A percentile compares a stretch with the other conserved stretches of the same genome.
These are phyloP conservation scores for Prunella strophiata DNA, from an alignment of 2,797 vertebrate species.

Conservation along the genomic window DNA sequence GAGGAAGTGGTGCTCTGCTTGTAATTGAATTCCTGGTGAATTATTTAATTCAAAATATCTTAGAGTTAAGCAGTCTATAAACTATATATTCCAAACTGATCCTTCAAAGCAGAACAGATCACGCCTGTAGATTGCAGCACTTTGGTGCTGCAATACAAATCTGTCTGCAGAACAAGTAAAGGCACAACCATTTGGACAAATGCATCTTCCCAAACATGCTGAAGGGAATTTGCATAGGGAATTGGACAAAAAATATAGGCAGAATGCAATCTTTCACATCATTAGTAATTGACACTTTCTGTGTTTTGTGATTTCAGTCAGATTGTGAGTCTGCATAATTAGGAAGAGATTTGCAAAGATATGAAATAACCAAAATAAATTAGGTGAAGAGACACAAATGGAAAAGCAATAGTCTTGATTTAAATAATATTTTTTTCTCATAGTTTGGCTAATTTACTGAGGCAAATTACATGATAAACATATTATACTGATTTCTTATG, in stretches of 20 bases:
- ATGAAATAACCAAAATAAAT: constrained; percentile 33
- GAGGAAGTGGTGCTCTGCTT: neutral
- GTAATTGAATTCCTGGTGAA: neutral
- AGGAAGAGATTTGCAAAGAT: neutral
- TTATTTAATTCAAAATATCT: neutral
- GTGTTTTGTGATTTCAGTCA: neutral
- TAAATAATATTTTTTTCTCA: neutral
- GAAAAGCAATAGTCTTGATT: neutral
- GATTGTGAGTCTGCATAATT: constrained; percentile 18
- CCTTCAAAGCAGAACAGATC: neutral
- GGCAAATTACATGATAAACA: neutral
- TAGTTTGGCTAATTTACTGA: constrained; percentile 25
- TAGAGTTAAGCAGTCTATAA: neutral
- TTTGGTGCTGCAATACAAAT: neutral
- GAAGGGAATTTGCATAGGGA: neutral
- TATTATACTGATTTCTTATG: constrained; percentile 19
- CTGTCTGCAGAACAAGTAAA: neutral
- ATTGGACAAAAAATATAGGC: neutral
- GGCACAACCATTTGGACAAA: neutral
- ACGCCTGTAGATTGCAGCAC: neutral
- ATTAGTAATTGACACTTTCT: neutral
- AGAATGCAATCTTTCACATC: neutral
- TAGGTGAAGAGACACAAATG: neutral
- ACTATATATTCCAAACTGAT: neutral
- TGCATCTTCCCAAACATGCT: neutral